These are phyloP conservation scores for Falco berigora DNA, from an alignment of 2,797 vertebrate genomes.

Conservation along the genomic window DNA sequence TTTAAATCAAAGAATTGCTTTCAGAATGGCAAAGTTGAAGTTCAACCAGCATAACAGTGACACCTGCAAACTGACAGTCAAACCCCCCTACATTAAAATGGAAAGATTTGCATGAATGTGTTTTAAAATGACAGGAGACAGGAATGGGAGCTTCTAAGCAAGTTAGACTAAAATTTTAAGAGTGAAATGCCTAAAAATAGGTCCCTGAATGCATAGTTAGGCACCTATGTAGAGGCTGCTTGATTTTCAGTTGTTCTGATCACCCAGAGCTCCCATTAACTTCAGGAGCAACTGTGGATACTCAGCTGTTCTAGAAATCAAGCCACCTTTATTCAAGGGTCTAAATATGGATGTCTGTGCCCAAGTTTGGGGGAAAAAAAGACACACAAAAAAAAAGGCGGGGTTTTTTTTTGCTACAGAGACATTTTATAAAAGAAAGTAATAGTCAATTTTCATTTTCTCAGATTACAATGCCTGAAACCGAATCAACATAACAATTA, in stretches of 20 bases:
- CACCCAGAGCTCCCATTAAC: constrained; percentile 65
- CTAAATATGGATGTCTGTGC: constrained; percentile 65
- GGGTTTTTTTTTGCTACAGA: background rate
- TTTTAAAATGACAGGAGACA: constrained; percentile 57
- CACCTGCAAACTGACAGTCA: constrained; percentile 22
- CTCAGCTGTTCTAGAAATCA: constrained; percentile 61
- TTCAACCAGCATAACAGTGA: background rate
- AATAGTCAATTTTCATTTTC: constrained; percentile 6
- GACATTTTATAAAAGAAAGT: constrained; percentile 31
- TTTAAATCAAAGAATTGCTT: constrained; percentile 10
- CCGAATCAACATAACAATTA: constrained; percentile 52
- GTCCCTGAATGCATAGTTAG: constrained; percentile 58
- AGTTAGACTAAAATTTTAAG: constrained; percentile 50
- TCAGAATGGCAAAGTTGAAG: constrained; percentile 29
- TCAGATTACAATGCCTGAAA: background rate
- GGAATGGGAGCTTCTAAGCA: constrained; percentile 42
- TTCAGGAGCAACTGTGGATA: constrained; percentile 60
- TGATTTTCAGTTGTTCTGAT: constrained; percentile 69
- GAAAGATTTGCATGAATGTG: constrained; percentile 51
- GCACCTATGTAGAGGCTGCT: constrained; percentile 51
- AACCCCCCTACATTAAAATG: background rate
- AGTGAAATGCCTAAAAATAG: constrained; percentile 59
- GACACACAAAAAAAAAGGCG: background rate
- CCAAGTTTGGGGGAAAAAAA: background rate
- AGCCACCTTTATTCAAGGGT: constrained; percentile 60